Base-by-base conservation (phyloP, 2,888 invertebrate genomes). In the Agrilus cyanescens region DNA sequence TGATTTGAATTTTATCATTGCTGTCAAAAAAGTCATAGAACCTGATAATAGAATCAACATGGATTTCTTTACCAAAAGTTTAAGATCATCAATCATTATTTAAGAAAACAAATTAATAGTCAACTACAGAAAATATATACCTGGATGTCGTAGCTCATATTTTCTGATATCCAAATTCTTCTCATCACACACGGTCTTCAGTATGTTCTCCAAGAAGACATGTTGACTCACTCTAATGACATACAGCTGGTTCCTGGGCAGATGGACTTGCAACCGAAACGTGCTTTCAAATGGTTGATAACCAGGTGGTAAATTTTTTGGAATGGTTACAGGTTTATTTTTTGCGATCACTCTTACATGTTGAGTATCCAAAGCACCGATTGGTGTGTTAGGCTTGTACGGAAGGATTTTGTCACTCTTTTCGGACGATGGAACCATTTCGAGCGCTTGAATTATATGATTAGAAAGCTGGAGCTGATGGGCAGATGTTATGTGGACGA, bases 231-330 rank as follows among this genome's bases (percentile, higher is more conserved):
- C 76, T 48, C 88, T 70, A 32, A 79, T 73, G 10, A 88, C 86
- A 65, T 79, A 83, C 44, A 87, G 72, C 66, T 88, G 87, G 60
- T 83, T 83, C 53, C 81, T 74, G 29, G 87, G 88, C 53, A 88
- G 69, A 59, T 85, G 79, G 30, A 88, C 83, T 63, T 66, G 65
- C 50, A 75, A 59, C 57, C 75, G 64, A 58, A 75, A 75, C 33
- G 75, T 75, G 49, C 72, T 72, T 66, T 79, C 78, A 57, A 79
- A 79, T 5, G 77, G 78, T 56, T 75, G 75, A 55, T 72, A 62
- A 13, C 63, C 64, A 1, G 53, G 51, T 12, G 56, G 47, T 32
- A 45, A 46, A 43, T 47, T 52, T 46, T 55, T 55, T 6, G 53
- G 45, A 30, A 46, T 47, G 7, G 55, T 47, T 25, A 53, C 38